phyloP scores from a whole-genome alignment of 2,797 vertebrate species.

The Orientallactaga sibirica region DNA sequence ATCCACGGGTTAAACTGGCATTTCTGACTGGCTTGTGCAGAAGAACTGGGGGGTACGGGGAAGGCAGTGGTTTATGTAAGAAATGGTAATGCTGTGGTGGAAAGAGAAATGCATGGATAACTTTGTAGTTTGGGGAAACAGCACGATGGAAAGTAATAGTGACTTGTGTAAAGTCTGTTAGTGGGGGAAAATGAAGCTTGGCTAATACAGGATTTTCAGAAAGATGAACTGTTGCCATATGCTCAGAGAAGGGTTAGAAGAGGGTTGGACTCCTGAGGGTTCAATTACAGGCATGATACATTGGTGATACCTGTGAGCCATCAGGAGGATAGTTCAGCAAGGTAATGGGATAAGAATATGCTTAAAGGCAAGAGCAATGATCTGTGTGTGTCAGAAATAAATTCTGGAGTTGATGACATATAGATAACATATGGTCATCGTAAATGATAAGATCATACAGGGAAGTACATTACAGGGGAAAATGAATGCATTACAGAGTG shows the following conservation, averaged over 20 bases:
- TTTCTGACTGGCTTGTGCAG: background rate
- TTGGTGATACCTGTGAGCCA: constrained; percentile 44
- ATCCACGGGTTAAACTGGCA: background rate
- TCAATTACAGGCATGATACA: background rate
- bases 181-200: constrained; percentile 13
- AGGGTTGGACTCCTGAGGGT: background rate
- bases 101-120: background rate
- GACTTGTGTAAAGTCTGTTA: background rate
- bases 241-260: background rate
- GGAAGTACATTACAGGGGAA: constrained; percentile 44
- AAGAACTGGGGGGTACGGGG: background rate
- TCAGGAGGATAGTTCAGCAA: constrained; percentile 23
- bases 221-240: background rate
- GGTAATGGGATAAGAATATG: constrained; percentile 36
- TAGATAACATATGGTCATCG: constrained; percentile 45
- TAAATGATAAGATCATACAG: constrained; percentile 47
- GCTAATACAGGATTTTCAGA: background rate
- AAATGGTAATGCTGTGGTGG: background rate
- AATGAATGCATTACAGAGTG: background rate
- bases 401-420: constrained; percentile 64
- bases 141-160: background rate
- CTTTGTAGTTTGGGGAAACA: constrained; percentile 7
- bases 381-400: constrained; percentile 56
- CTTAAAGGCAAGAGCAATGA: constrained; percentile 63
- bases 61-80: background rate